Percentiles rank a stretch among this genome's conserved stretches.
Evolutionary conservation across 2,888 invertebrate genomes (phyloP).

Genomic region (Limnephilus lunatus): DNA sequence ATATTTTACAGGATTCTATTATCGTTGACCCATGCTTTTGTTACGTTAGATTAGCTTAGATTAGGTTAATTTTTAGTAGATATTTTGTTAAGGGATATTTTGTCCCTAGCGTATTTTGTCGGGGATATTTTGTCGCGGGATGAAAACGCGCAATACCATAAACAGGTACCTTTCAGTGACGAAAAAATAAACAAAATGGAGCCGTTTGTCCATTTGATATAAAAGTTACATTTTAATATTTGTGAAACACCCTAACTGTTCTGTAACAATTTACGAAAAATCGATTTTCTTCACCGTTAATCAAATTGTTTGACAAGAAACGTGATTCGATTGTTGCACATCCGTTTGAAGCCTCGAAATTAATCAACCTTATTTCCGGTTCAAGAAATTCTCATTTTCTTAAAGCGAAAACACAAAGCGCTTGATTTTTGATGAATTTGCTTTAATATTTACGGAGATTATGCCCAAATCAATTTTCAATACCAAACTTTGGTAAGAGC

Average conservation of each 20-base stretch:
- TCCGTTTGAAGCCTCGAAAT: background rate
- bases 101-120: too few relatives aligned
- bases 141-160: too few relatives aligned
- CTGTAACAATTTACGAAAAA: background rate
- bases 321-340: conserved; percentile 36
- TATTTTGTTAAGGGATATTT: too few relatives aligned
- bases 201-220: too few relatives aligned
- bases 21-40: too few relatives aligned
- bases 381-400: background rate
- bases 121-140: too few relatives aligned
- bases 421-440: background rate
- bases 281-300: background rate
- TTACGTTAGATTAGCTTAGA: too few relatives aligned
- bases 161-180: too few relatives aligned
- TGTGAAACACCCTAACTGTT: background rate
- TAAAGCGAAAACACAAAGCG: background rate
- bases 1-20: too few relatives aligned
- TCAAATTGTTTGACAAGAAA: conserved; percentile 18
- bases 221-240: too few relatives aligned
- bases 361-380: conserved; percentile 21
- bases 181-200: too few relatives aligned
- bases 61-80: too few relatives aligned
- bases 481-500: background rate
- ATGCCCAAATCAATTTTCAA: background rate
- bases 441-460: background rate